Conservation (phyloP, 2,113 vertebrate species). For the Scomber japonicus region DNA sequence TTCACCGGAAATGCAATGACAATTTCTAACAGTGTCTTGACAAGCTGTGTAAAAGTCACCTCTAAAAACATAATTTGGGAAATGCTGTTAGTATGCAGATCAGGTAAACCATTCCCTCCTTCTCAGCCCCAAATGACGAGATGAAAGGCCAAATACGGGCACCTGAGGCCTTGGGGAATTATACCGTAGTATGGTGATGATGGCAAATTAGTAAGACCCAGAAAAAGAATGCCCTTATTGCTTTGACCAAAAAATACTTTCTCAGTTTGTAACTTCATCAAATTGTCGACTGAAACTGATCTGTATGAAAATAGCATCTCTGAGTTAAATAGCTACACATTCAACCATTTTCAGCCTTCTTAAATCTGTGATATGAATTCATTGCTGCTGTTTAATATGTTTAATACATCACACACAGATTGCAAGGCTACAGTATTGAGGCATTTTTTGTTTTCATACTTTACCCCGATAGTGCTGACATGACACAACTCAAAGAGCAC, state of each 20-base stretch:
- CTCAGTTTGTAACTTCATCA: constrained; percentile 17
- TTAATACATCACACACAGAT: background rate
- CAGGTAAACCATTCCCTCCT: constrained; percentile 6
- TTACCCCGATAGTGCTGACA: constrained; percentile 3
- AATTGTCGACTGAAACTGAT: background rate
- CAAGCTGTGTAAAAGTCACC: constrained; percentile 55
- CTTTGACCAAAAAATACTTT: constrained; percentile 30
- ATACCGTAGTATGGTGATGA: background rate
- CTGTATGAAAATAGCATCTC: background rate
- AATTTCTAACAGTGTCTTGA: constrained; percentile 37
- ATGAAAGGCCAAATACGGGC: constrained; percentile 38
- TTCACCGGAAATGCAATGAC: constrained; percentile 21
- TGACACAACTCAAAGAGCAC: constrained; percentile 5
- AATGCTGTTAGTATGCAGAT: constrained; percentile 42
- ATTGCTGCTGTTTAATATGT: background rate
- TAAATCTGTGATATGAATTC: background rate
- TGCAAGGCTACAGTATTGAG: background rate
- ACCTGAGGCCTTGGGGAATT: constrained; percentile 28
- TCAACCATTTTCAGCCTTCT: background rate
- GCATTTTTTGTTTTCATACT: constrained; percentile 1
- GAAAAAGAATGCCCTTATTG: constrained; percentile 22
- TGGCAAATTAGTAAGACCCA: constrained; percentile 22
- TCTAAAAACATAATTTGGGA: constrained; percentile 23
- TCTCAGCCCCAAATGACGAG: background rate
- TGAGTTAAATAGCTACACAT: background rate